These are phyloP conservation scores for Sthenelais limicola DNA, from an alignment of 2,888 invertebrate genomes.

Conservation along the genomic window DNA sequence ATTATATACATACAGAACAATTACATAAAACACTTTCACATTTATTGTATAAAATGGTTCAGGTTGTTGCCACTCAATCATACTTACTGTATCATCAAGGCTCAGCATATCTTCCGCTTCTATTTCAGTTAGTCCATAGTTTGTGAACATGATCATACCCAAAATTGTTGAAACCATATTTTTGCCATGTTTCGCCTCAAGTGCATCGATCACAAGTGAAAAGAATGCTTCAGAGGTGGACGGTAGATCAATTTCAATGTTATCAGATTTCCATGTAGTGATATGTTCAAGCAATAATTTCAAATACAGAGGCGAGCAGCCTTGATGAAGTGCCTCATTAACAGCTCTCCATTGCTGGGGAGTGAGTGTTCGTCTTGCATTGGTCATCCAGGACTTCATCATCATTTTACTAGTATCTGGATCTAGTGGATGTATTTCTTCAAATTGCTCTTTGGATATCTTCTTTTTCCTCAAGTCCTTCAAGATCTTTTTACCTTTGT, in stretches of 20 bases:
- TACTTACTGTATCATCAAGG: neutral
- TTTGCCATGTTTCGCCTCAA: conserved; percentile 4
- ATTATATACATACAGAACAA: too few relatives aligned
- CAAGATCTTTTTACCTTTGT: conserved; percentile 26
- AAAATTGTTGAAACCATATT: conserved; percentile 4
- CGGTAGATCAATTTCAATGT: neutral
- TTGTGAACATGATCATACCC: conserved; percentile 7
- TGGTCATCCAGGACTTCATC: conserved; percentile 15
- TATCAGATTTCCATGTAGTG: neutral
- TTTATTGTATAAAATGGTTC: too few relatives aligned
- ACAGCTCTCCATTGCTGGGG: conserved; percentile 17
- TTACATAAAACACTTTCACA: too few relatives aligned
- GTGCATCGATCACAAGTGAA: conserved; percentile 1
- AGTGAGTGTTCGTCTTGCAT: neutral
- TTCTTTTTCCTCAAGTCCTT: conserved; percentile 13
- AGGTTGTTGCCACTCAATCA: too few relatives aligned
- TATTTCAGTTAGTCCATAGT: conserved; percentile 12
- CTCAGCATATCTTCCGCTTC: conserved; percentile 19
- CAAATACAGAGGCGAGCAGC: conserved; percentile 18
- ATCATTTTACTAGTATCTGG: conserved; percentile 14
- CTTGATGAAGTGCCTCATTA: neutral
- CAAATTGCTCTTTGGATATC: conserved; percentile 20
- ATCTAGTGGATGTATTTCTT: conserved; percentile 15
- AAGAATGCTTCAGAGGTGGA: conserved; percentile 1
- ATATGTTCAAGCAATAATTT: conserved; percentile 13